Base-by-base conservation (phyloP, 2,797 vertebrate genomes). In the Lepus oiostolus region DNA sequence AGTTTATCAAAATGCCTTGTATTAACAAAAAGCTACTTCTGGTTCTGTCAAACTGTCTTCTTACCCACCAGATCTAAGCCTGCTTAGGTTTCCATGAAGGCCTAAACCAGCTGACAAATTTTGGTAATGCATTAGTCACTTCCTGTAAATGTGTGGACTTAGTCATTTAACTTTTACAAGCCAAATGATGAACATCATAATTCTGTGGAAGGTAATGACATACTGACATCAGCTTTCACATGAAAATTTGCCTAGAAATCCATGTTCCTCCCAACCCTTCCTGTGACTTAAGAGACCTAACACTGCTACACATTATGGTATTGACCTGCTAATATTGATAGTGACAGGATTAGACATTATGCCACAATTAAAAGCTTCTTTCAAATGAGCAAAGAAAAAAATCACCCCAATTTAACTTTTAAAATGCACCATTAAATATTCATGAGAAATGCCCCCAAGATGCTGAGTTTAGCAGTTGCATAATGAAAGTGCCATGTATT, bases 351-450 rank as follows among this genome's bases (percentile, higher is more conserved):
- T 80, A 72, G 82, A 86, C 95, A 92, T 96, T 96, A 88, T 32
- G 71, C 38, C 83, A 96, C 96, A 96, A 96, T 97, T 96, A 95
- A 96, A 96, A 96, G 63, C 81, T 92, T 92, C 91, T 82, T 94
- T 97, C 96, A 95, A 85, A 94, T 1, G n/a, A 94, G 88, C 81
- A 90, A 88, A 95, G 91, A 95, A 96, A 97, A 93, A 97, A 93
- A 96, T 96, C 54, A 74, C 76, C 68, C 72, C 77, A 93, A 96
- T 96, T 96, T 94, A 95, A 91, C 96, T 96, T 96, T 96, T 90
- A 90, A 96, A 94, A 83, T 68, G 19, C 17, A 93, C 54, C 79
- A 90, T 96, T 92, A 96, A 96, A 94, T 96, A 97, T 96, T 95
- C 88, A 96, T 96, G 79, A 96, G 90, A 88, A 95, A 95, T 94